These are phyloP conservation scores for Scrobipalpa costella DNA, from an alignment of 2,888 invertebrate species.

Conservation along the genomic window DNA sequence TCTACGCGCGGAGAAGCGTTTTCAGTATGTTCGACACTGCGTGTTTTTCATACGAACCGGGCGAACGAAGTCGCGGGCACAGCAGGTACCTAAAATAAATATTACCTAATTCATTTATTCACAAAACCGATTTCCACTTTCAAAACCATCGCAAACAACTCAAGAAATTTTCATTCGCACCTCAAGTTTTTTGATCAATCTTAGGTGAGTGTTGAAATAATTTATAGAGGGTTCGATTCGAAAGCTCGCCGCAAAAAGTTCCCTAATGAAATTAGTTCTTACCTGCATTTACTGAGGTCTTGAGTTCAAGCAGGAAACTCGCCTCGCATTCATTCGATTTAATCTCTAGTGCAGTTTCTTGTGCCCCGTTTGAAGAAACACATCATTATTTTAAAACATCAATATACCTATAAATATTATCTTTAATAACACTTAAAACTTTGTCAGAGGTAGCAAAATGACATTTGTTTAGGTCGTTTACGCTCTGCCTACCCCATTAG, in stretches of 20 bases:
- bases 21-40: too few relatives aligned
- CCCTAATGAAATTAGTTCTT: slow-evolving; percentile 42
- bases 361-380: slow-evolving; percentile 26
- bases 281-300: slow-evolving; percentile 41
- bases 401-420: neutral
- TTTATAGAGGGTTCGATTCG: slow-evolving; percentile 33
- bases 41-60: too few relatives aligned
- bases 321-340: too few relatives aligned
- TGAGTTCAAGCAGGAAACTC: slow-evolving; percentile 39
- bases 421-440: too few relatives aligned
- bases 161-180: neutral
- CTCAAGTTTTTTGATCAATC: slow-evolving; percentile 1
- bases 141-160: neutral
- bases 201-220: slow-evolving; percentile 30
- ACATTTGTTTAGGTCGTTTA: too few relatives aligned
- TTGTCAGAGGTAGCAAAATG: too few relatives aligned
- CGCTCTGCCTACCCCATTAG: too few relatives aligned
- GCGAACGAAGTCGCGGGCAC: too few relatives aligned
- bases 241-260: slow-evolving; percentile 38
- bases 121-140: neutral
- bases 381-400: neutral
- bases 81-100: too few relatives aligned
- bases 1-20: too few relatives aligned
- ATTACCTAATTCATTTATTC: too few relatives aligned
- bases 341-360: slow-evolving; percentile 39